Evolutionary conservation across 2,888 invertebrate genomes (phyloP), one percentile per base, ranked within the genome.

Genomic region (Dyspetes luteomarginatus): DNA sequence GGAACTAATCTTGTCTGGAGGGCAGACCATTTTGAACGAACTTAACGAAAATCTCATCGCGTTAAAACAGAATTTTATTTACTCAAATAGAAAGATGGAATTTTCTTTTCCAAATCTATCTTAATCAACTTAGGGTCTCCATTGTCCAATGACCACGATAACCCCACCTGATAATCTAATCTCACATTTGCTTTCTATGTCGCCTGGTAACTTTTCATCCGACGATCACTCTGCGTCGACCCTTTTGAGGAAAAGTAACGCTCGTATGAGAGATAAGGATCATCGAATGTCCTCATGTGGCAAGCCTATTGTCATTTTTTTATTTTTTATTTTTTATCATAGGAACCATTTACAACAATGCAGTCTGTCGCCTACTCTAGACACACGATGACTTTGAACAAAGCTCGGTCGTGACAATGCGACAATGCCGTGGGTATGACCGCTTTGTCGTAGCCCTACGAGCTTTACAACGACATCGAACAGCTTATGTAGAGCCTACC

Each of bases 341-440:
- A 43, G 52, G 62, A 71, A 72, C 28, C 48, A 22, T 71, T 12
- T 36, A 22, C 43, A 48, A 76, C 80, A 80, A 76, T 81, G 64
- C 62, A 41, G 45, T 58, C 50, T 75, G 50, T 52, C 58, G 52
- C 36, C 45, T 76, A 62, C 67, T 64, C 43, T 41, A 72, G 72
- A 72, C 76, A 62, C 56, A 68, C 28, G 76, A 76, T 81, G 72
- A 76, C 72, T 76, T 62, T 24, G 68, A 81, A 81, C 81, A 81
- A 81, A 76, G 81, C 41, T 72, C n/a, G 43, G 43, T 36, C 48
- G 15, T 17, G 48, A 48, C 48, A 55, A 45, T 60, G 55, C 36
- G 75, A 80, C 75, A 80, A 80, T 80, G 71, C 71, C 67, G 26
- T 48, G 68, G 68, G 62, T 45, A 69, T 50, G 30, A 19, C 60